Evolutionary conservation across 2,797 vertebrate species (phyloP), one percentile per base, ranked within the genome.

Genomic region (Acanthornis magna): DNA sequence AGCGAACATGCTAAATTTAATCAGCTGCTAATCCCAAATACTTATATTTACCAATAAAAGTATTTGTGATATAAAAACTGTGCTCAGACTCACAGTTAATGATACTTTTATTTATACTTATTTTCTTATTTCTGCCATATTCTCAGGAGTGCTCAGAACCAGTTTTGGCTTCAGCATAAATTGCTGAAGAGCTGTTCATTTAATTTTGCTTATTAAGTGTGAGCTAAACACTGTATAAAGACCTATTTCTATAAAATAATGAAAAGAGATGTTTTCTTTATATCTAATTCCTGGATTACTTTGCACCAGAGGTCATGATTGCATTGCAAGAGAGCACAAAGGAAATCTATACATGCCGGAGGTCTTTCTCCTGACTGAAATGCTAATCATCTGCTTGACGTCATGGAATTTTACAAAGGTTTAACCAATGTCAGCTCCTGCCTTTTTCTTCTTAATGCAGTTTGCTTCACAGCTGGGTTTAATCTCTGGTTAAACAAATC

Each of bases 391-490:
- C 71, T 88, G 21, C 48, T 82, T 94, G 88, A 91, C 1, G 10
- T 94, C 62, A 94, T 84, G 86, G 83, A 96, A 92, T 54, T 95
- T 95, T 85, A 87, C 74, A 76, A 71, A 95, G 60, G n/a, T 67
- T 79, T 88, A 89, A 78, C 55, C 72, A 81, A 29, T 67, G 78
- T 73, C 50, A 76, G 42, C 34, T 75, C 51, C 48, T 89, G 65
- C 18, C 38, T 67, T 95, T 90, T 85, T 84, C 66, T 81, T 89
- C 58, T 66, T 67, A 61, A 73, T 5, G 5, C 7, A 81, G 16
- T 87, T 96, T 93, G 61, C 71, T 86, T 92, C 70, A 70, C 30
- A 93, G 82, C 62, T 91, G 70, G 27, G 60, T 85, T 92, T 94
- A 89, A 95, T 77, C 88, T 84, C 60, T 92, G 29, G 50, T 70